Evolutionary conservation across 2,888 invertebrate genomes (phyloP).

Genomic region (Pandemis cinnamomeana): DNA sequence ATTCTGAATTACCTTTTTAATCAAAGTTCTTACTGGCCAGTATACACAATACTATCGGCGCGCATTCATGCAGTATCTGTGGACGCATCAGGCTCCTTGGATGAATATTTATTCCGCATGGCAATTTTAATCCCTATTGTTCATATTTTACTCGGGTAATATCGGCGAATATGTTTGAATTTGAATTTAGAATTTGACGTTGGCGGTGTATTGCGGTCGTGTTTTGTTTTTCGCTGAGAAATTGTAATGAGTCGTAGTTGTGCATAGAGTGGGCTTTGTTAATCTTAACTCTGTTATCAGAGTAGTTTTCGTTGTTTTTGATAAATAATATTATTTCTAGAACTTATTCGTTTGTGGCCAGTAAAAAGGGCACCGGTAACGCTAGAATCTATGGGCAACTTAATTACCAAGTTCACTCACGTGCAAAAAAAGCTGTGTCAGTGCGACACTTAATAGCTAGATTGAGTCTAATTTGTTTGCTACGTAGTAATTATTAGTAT

Average conservation of each 20-base stretch:
- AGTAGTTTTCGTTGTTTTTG: background rate
- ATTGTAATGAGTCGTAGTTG: background rate
- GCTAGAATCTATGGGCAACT: background rate
- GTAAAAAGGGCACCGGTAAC: background rate
- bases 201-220: conserved; percentile 30
- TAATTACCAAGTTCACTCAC: background rate
- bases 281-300: background rate
- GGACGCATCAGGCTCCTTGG: conserved; percentile 65
- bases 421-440: background rate
- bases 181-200: conserved; percentile 41
- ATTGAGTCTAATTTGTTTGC: background rate
- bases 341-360: background rate
- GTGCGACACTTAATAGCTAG: background rate
- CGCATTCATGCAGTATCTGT: conserved; percentile 75
- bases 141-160: conserved; percentile 41
- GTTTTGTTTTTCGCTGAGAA: conserved; percentile 24
- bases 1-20: conserved; percentile 78
- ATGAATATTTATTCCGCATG: conserved; percentile 79
- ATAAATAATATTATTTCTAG: background rate
- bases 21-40: conserved; percentile 70
- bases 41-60: conserved; percentile 75
- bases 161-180: conserved; percentile 38
- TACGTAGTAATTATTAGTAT: background rate
- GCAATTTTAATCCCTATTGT: conserved; percentile 44
- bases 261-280: background rate